Evolutionary conservation across 2,888 invertebrate species (phyloP).

Genomic region (Ophonus ardosiacus): DNA sequence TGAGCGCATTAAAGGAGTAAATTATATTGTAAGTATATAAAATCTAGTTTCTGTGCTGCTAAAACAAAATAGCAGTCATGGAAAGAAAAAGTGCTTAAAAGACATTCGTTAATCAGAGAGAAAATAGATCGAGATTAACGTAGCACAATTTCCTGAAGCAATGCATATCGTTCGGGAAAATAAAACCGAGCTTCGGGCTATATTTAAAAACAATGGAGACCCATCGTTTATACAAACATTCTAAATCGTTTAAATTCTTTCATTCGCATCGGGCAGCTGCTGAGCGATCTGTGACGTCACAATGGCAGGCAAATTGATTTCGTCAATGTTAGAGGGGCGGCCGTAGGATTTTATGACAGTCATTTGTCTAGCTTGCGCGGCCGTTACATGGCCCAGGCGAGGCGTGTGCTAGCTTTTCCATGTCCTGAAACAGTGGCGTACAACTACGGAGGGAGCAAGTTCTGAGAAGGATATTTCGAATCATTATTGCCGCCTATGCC

Average conservation of each 20-base stretch:
- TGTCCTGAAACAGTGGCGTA: conserved; percentile 37
- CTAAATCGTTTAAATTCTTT: conserved; percentile 45
- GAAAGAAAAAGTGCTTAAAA: neutral
- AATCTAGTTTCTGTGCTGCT: too few relatives aligned
- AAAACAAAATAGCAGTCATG: neutral
- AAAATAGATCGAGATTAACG: neutral
- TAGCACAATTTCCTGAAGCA: neutral
- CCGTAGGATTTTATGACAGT: conserved; percentile 66
- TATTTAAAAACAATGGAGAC: conserved; percentile 27
- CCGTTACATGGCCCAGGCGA: conserved; percentile 37
- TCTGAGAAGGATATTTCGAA: neutral
- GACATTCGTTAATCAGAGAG: neutral
- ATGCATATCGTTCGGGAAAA: neutral
- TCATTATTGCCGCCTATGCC: conserved; percentile 33
- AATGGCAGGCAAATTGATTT: conserved; percentile 65
- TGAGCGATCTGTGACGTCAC: conserved; percentile 49
- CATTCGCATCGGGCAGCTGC: conserved; percentile 45
- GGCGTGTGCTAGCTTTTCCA: conserved; percentile 39
- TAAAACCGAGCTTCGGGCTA: neutral
- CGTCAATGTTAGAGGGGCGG: conserved; percentile 62
- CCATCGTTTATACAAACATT: conserved; percentile 37
- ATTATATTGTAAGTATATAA: too few relatives aligned
- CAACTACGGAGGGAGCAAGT: neutral
- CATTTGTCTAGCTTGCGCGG: conserved; percentile 64
- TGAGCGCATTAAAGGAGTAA: too few relatives aligned